Evolutionary conservation across 2,113 vertebrate species (phyloP), one percentile per base, ranked within the genome.

Genomic region (Copsychus sechellarum): DNA sequence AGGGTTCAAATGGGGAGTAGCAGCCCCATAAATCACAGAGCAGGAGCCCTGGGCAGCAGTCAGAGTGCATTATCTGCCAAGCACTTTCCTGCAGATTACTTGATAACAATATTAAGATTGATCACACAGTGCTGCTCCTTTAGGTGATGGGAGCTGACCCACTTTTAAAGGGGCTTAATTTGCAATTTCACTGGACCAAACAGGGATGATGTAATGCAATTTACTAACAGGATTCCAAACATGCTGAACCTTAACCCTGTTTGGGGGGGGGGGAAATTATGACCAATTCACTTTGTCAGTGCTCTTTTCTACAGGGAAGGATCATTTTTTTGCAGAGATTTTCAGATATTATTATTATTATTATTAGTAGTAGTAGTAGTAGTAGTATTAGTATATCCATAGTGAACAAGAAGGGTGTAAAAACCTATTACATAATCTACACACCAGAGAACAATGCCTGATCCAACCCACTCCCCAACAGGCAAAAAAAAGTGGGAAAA

Each of bases 141-240:
- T 3, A 78, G 81, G 77, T 47, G 72, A 93, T 95, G 66, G 72
- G 66, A 94, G 82, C 85, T 90, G 93, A 93, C 74, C 87, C 84
- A 69, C 81, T 96, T 92, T 86, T 66, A 65, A 86, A 87, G 60
- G 61, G 79, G 95, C 95, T 93, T 96, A 96, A 97, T 95, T 92
- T 80, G 62, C 65, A 94, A 96, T 97, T 96, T 96, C 61, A 47
- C 76, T 64, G 50, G n/a, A 77, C 57, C 67, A 79, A 88, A 67
- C 38, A 71, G 88, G 74, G 92, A 88, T 71, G 50, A 38, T 87
- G 71, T 86, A 85, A 93, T 70, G 70, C 51, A 50, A 60, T 86
- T 90, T 90, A 57, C 69, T 87, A 77, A 88, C 42, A 86, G 64
- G 51, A 87, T 96, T 92, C 88, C 90, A 87, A 86, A 74, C 47